phyloP scores from a whole-genome alignment of 2,797 vertebrate genomes.

The Menidia menidia region DNA sequence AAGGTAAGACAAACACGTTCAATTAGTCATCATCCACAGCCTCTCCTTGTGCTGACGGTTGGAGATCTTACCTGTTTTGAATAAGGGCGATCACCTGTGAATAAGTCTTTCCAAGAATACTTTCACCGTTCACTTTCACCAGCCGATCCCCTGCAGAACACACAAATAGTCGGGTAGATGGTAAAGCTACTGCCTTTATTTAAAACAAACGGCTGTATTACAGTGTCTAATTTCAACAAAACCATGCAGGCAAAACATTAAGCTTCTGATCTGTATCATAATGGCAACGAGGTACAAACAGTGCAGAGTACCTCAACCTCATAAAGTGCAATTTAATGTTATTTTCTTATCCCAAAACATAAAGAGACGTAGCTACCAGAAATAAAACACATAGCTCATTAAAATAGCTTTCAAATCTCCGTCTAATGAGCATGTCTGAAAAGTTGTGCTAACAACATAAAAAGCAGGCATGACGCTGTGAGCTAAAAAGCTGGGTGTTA shows the following conservation, averaged over 20 bases:
- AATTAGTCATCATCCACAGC: constrained; percentile 6
- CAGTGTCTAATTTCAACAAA: constrained; percentile 27
- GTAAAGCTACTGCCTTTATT: no score
- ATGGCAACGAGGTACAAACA: not conserved
- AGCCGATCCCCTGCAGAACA: constrained; percentile 89
- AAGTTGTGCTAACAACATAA: not conserved
- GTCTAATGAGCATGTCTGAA: not conserved
- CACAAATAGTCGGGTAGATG: not conserved
- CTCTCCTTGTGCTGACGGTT: not conserved
- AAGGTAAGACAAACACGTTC: constrained; percentile 21
- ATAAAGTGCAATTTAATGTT: not conserved
- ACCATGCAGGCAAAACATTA: constrained; percentile 24
- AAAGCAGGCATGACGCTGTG: not conserved
- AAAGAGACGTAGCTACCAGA: not conserved
- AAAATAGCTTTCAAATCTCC: not conserved
- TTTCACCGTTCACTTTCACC: constrained; percentile 97
- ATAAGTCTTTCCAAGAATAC: constrained; percentile 95
- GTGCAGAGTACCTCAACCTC: not conserved
- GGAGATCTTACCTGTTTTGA: constrained; percentile 91
- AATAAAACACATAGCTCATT: not conserved
- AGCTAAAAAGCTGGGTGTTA: not conserved
- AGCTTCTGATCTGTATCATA: not conserved
- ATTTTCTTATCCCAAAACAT: not conserved
- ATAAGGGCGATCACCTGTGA: constrained; percentile 98
- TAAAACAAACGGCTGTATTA: not conserved